Evolutionary conservation across 2,888 invertebrate genomes (phyloP).

Genomic region (Apamea monoglypha): DNA sequence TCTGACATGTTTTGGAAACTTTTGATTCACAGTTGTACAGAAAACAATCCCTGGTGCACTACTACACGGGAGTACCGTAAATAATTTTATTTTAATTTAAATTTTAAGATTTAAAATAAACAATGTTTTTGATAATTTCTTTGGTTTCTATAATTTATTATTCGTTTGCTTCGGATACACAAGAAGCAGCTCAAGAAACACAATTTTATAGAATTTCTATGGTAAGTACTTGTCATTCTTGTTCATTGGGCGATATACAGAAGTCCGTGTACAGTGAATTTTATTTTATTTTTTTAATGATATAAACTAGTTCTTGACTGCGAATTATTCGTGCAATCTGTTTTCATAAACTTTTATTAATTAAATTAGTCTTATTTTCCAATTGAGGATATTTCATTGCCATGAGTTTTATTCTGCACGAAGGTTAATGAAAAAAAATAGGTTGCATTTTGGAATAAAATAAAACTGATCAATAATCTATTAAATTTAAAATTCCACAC

Average conservation of each 20-base stretch:
- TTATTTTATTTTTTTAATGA: too few species aligned
- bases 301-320: too few species aligned
- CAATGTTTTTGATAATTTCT: conserved; percentile 53
- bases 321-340: neutral
- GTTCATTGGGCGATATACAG: neutral
- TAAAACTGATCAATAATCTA: neutral
- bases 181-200: conserved; percentile 37
- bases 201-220: conserved; percentile 78
- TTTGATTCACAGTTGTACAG: conserved; percentile 55
- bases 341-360: neutral
- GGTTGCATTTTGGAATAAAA: neutral
- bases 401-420: neutral
- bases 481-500: neutral
- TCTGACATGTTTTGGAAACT: conserved; percentile 62
- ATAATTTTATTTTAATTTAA: conserved; percentile 42
- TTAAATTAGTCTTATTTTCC: neutral
- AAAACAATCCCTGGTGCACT: conserved; percentile 46
- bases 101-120: conserved; percentile 43
- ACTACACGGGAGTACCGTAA: conserved; percentile 28
- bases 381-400: neutral
- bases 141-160: conserved; percentile 49
- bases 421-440: neutral
- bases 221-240: conserved; percentile 72
- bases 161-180: conserved; percentile 24
- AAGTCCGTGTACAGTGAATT: neutral